phyloP scores from a whole-genome alignment of 2,888 invertebrate genomes.

The Byasa hedistus region DNA sequence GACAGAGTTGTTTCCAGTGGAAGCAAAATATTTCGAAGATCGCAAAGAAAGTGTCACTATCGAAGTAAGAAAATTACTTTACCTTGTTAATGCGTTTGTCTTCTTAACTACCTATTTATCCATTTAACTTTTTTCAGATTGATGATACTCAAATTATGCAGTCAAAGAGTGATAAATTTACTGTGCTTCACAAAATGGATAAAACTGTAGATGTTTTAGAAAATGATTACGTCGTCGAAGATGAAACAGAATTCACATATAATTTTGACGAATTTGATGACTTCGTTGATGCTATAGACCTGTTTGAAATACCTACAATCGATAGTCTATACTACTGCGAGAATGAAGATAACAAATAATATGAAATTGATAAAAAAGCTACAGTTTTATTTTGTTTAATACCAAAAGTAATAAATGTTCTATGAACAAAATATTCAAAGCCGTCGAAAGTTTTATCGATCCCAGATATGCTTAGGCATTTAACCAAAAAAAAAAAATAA shows the following conservation, averaged over 20 bases:
- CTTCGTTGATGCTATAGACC: conserved; percentile 13
- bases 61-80: conserved; percentile 11
- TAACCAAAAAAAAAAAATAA: not conserved
- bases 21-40: not conserved
- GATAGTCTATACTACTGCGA: conserved; percentile 12
- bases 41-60: not conserved
- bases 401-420: not conserved
- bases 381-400: not conserved
- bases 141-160: not conserved
- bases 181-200: conserved; percentile 18
- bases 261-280: conserved; percentile 18
- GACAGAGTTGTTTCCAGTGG: not conserved
- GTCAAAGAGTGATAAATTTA: conserved; percentile 15
- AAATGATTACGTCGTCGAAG: conserved; percentile 2
- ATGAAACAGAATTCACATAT: conserved; percentile 3
- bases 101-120: not conserved
- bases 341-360: conserved; percentile 4
- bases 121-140: conserved; percentile 17
- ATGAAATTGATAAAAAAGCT: not conserved
- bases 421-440: too few relatives aligned
- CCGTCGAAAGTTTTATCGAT: not conserved
- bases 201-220: not conserved
- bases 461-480: not conserved
- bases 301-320: conserved; percentile 17
- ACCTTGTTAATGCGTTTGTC: not conserved